phyloP scores from a whole-genome alignment of 2,888 invertebrate species.

The Odontothrips loti region DNA sequence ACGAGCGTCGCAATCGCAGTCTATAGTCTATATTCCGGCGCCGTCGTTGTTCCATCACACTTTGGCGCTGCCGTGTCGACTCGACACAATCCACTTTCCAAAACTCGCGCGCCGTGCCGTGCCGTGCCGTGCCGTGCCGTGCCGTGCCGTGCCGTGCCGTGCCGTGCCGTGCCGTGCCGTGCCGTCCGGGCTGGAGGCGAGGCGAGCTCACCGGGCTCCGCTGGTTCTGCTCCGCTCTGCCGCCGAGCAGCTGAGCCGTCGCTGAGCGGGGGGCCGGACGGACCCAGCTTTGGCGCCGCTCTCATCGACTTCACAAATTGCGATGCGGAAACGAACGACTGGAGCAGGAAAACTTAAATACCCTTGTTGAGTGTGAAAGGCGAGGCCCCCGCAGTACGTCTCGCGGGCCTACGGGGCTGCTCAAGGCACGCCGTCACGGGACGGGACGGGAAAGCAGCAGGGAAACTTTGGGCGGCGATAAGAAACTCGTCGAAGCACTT shows the following conservation, averaged over 20 bases:
- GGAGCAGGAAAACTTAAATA: no score
- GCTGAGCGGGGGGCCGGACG: background rate
- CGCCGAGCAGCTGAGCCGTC: no score
- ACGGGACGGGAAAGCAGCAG: background rate
- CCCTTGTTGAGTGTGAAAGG: background rate
- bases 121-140: background rate
- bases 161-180: background rate
- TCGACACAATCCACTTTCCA: no score
- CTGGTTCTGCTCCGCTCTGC: no score
- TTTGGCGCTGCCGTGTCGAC: no score
- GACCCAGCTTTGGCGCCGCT: background rate
- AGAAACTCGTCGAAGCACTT: slow-evolving; percentile 19
- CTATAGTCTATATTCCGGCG: background rate
- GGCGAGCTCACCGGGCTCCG: no score
- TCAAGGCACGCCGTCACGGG: background rate
- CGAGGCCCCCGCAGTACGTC: background rate
- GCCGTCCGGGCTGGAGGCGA: background rate
- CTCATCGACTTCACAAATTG: no score
- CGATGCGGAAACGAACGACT: no score
- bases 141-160: background rate
- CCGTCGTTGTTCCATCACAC: no score
- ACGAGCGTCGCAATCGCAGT: slow-evolving; percentile 5
- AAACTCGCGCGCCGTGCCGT: background rate
- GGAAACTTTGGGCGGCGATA: slow-evolving; percentile 4
- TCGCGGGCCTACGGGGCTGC: background rate